These are phyloP conservation scores for Xenentodon cancila DNA, from an alignment of 2,797 vertebrate species.

Conservation along the genomic window DNA sequence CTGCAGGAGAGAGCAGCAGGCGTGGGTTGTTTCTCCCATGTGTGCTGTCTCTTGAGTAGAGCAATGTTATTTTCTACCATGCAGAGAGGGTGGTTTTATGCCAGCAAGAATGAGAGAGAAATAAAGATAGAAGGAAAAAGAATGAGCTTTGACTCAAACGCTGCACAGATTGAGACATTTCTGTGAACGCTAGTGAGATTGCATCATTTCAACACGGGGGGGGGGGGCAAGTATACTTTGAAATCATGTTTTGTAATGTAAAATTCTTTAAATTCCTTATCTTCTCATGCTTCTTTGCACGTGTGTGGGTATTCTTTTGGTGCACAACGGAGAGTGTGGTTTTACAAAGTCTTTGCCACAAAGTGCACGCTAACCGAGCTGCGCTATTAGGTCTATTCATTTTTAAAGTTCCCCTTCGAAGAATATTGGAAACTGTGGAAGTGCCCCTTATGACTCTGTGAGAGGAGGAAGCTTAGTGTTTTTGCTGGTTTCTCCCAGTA, in stretches of 20 bases:
- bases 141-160: constrained; percentile 65
- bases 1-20: constrained; percentile 72
- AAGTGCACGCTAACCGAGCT: constrained; percentile 59
- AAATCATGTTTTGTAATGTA: constrained; percentile 62
- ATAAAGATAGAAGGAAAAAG: constrained; percentile 68
- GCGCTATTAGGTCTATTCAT: constrained; percentile 73
- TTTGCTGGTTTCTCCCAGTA: constrained; percentile 37
- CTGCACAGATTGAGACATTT: constrained; percentile 70
- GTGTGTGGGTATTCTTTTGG: constrained; percentile 62
- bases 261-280: constrained; percentile 56
- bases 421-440: constrained; percentile 51
- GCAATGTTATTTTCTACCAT: constrained; percentile 74
- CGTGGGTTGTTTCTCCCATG: constrained; percentile 78
- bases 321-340: constrained; percentile 56
- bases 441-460: constrained; percentile 48
- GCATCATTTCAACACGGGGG: constrained; percentile 71
- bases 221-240: constrained; percentile 61
- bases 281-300: constrained; percentile 59
- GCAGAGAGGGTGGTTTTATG: constrained; percentile 69
- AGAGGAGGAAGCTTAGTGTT: constrained; percentile 43
- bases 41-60: constrained; percentile 72
- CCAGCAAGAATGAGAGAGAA: constrained; percentile 70
- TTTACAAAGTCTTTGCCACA: constrained; percentile 54
- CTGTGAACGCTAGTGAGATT: constrained; percentile 65
- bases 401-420: constrained; percentile 67